Evolutionary conservation across 2,797 vertebrate species (phyloP).

Genomic region (Semaprochilodus insignis): DNA sequence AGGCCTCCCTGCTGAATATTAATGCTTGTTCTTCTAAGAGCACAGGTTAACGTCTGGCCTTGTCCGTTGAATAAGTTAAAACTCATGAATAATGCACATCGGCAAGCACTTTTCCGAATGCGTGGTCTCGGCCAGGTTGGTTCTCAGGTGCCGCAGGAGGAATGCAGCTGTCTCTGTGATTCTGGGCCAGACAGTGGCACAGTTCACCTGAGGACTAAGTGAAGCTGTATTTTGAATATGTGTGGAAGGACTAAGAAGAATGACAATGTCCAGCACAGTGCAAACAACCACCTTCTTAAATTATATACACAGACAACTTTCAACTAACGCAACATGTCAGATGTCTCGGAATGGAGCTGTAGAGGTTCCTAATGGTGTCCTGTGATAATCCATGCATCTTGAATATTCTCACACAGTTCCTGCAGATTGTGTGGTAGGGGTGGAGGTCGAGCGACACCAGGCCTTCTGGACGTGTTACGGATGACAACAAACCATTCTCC

Average conservation of each 20-base stretch:
- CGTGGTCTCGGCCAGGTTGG: neutral
- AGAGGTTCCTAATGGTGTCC: too few species aligned
- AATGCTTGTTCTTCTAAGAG: slow-evolving; percentile 65
- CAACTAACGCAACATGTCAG: too few species aligned
- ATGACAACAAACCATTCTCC: too few species aligned
- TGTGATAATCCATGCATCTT: too few species aligned
- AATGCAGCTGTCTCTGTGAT: neutral
- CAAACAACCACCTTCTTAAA: too few species aligned
- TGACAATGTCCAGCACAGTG: too few species aligned
- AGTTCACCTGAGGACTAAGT: neutral
- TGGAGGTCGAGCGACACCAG: too few species aligned
- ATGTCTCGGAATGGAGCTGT: too few species aligned
- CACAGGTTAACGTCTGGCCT: slow-evolving; percentile 68
- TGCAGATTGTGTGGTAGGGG: too few species aligned
- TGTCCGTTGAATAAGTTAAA: slow-evolving; percentile 69
- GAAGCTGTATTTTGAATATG: neutral
- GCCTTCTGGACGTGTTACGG: too few species aligned
- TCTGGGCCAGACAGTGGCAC: neutral
- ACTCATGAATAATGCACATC: slow-evolving; percentile 15
- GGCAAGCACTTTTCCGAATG: neutral
- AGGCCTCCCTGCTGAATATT: slow-evolving; percentile 67
- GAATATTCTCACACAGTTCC: too few species aligned
- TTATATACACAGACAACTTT: too few species aligned
- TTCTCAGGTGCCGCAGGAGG: neutral
- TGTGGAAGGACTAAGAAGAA: neutral